Evolutionary conservation across 2,113 vertebrate species (phyloP), one percentile per base, ranked within the genome.

Genomic region (Hassar affinis): DNA sequence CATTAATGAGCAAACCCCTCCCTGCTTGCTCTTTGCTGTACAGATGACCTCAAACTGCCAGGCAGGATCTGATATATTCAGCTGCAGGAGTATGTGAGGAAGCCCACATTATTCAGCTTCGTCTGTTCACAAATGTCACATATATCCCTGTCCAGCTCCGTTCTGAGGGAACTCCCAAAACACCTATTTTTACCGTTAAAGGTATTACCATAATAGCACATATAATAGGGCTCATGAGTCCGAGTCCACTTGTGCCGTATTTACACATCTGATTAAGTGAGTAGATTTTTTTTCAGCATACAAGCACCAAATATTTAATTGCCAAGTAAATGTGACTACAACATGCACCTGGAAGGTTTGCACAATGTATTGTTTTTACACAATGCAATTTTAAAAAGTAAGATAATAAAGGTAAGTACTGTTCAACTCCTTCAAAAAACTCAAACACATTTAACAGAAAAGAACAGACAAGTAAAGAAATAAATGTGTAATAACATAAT

Each of bases 11-110:
- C 75, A 59, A 69, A 84, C 57, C 82, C 51, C 82, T 72, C 62
- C 71, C 76, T 17, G 14, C 27, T 83, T 83, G 81, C 72, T 69
- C 86, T 83, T 84, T 33, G 64, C 64, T 85, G 49, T 82, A 76
- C 51, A 84, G 87, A 84, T 85, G 80, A 82, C 22, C 45, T 69
- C 49, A 64, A 87, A 83, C 88, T 91, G 87, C 89, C 82, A 80
- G 6, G 35, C 45, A 54, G 57, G 54, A 66, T 66, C 68, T 80
- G 38, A 80, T 76, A 83, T 76, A 80, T 61, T 27, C 49, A 61
- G 54, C 17, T 66, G 10, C 82, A 57, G 17, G 35, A 83, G 71
- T 61, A 57, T 56, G 59, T 12, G 6, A 68, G 51, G 52, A 17
- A 59, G 52, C 42, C 30, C 61, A 81, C 10, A 56, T 79, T 87